Conservation (phyloP, 2,797 vertebrate species). For the Argentina silus region DNA sequence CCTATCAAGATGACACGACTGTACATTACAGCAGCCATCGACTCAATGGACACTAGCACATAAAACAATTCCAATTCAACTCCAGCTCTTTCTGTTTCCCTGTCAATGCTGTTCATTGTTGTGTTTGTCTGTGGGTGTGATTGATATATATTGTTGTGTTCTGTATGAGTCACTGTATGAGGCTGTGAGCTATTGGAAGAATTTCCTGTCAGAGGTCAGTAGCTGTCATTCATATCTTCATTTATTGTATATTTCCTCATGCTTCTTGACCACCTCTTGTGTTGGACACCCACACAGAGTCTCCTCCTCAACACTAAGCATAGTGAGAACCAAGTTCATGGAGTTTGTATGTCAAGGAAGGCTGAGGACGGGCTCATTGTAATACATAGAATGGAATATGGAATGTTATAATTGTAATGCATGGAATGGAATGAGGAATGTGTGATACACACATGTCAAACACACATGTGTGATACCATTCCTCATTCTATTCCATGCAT, state of each 20-base stretch:
- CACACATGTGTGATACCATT: too few relatives aligned
- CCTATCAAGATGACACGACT: not conserved
- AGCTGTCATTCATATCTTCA: not conserved
- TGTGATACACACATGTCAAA: too few relatives aligned
- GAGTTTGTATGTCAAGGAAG: too few relatives aligned
- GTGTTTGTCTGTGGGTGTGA: not conserved
- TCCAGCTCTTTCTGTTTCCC: too few relatives aligned
- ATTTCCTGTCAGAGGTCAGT: not conserved
- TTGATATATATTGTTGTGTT: not conserved
- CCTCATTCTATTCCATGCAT: too few relatives aligned
- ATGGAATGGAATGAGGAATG: too few relatives aligned
- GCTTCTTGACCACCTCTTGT: not conserved
- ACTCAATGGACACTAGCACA: not conserved
- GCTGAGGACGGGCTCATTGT: too few relatives aligned
- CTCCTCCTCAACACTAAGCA: not conserved
- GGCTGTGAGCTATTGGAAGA: not conserved
- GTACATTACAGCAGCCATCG: not conserved
- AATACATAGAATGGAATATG: too few relatives aligned
- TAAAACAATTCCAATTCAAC: too few relatives aligned
- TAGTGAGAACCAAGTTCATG: not conserved
- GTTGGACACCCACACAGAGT: not conserved
- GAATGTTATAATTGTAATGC: too few relatives aligned
- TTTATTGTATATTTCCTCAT: constrained; percentile 2
- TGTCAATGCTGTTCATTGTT: constrained; percentile 2
- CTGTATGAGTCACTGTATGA: not conserved